phyloP scores from a whole-genome alignment of 2,113 vertebrate species.

The Crotophaga sulcirostris region DNA sequence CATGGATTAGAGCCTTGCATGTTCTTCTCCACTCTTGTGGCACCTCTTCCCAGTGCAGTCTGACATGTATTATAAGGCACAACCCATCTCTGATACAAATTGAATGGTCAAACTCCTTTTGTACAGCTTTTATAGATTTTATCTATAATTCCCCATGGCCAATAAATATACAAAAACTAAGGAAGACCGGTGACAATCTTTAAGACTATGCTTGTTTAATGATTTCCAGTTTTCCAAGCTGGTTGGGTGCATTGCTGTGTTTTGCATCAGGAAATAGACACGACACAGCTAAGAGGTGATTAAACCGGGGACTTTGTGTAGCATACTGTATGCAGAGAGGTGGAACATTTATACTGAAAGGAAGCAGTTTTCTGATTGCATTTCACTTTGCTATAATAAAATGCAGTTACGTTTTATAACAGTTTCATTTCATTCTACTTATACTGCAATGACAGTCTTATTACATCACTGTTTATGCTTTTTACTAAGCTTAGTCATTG shows the following conservation, averaged over 20 bases:
- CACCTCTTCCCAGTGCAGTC: background rate
- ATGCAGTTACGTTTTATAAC: constrained; percentile 19
- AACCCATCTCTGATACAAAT: background rate
- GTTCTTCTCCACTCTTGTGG: background rate
- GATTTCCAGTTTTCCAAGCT: background rate
- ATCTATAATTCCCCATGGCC: background rate
- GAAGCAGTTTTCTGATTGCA: background rate
- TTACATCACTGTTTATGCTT: constrained; percentile 11
- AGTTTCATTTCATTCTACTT: constrained; percentile 38
- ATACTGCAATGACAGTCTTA: constrained; percentile 2
- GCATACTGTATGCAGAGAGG: background rate
- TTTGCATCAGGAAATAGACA: background rate
- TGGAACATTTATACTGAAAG: constrained; percentile 1
- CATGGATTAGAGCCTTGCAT: fast-evolving
- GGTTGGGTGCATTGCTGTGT: background rate
- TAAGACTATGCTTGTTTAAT: background rate
- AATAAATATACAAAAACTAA: background rate
- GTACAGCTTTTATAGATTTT: background rate
- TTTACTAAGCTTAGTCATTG: constrained; percentile 52
- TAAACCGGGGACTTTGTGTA: background rate
- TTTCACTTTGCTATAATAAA: constrained; percentile 16
- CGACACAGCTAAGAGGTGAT: background rate
- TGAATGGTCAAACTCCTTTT: background rate
- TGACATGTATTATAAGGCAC: background rate
- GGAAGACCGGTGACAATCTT: background rate